Conservation (phyloP, 2,797 vertebrate species). For the Nyctibius grandis region DNA sequence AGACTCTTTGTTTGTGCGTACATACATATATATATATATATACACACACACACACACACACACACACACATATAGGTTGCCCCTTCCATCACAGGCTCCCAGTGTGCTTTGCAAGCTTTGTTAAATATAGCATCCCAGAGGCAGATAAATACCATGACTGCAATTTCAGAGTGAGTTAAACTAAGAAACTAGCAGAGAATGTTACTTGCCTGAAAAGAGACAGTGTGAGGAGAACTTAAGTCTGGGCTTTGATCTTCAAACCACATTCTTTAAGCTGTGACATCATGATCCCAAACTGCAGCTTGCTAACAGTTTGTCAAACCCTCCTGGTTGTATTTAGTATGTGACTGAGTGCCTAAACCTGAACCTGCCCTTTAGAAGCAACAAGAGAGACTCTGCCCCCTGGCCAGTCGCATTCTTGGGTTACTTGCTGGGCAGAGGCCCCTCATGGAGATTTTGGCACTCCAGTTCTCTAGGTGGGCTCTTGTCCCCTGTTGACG, state of each 20-base stretch:
- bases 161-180: not conserved
- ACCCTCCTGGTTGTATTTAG: not conserved
- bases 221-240: not conserved
- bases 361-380: not conserved
- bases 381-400: not conserved
- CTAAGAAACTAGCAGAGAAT: not conserved
- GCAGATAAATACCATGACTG: not conserved
- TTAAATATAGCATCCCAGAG: not conserved
- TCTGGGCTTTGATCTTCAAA: not conserved
- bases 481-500: not conserved
- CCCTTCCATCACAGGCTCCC: not conserved
- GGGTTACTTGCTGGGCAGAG: not conserved
- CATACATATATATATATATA: fast-evolving
- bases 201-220: not conserved
- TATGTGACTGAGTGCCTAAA: not conserved
- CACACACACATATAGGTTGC: not conserved
- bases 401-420: not conserved
- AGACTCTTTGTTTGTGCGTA: not conserved
- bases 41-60: fast-evolving
- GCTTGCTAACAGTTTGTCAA: not conserved
- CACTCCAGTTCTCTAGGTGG: not conserved
- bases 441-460: not conserved
- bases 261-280: not conserved
- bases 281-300: not conserved
- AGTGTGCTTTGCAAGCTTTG: not conserved